Evolutionary conservation across 1,140 invertebrate species (phyloP).

Genomic region (Pachyrhynchus sulphureomaculatus): DNA sequence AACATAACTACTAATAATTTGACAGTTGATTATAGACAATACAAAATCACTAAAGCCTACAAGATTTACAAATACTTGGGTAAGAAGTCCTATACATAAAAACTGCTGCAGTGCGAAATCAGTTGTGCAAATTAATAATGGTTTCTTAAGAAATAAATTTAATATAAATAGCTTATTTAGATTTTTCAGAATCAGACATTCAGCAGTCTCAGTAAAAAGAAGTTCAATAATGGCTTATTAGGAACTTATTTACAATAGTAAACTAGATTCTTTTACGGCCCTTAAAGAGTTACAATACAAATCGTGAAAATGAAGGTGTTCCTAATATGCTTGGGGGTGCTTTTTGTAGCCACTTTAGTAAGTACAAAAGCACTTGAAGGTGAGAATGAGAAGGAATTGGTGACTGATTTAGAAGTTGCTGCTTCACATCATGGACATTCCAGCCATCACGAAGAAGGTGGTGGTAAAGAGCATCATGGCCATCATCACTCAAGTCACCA

Average conservation of each 20-base stretch:
- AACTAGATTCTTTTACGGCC: too few relatives aligned
- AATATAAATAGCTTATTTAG: conserved; percentile 10
- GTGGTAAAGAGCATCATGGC: conserved; percentile 62
- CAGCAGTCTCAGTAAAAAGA: conserved; percentile 33
- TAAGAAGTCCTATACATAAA: not conserved
- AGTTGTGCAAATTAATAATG: conserved; percentile 34
- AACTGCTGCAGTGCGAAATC: conserved; percentile 6
- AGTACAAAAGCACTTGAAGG: conserved; percentile 30
- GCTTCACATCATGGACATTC: conserved; percentile 46
- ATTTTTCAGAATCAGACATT: not conserved
- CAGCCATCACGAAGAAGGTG: conserved; percentile 60
- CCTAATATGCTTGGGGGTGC: conserved; percentile 36
- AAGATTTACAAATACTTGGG: too few relatives aligned
- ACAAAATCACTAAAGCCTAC: too few relatives aligned
- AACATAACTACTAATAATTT: too few relatives aligned
- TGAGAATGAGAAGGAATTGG: conserved; percentile 56
- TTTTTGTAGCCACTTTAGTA: conserved; percentile 18
- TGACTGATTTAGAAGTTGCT: not conserved
- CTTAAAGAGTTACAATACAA: not conserved
- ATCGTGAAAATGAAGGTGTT: conserved; percentile 35
- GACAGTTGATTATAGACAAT: too few relatives aligned
- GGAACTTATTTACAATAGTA: too few relatives aligned
- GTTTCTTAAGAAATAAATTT: conserved; percentile 37
- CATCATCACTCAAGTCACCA: conserved; percentile 60
- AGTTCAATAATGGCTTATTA: conserved; percentile 50